Evolutionary conservation across 2,888 invertebrate genomes (phyloP), one percentile per base, ranked within the genome.

Genomic region (Amphipoea lucens): DNA sequence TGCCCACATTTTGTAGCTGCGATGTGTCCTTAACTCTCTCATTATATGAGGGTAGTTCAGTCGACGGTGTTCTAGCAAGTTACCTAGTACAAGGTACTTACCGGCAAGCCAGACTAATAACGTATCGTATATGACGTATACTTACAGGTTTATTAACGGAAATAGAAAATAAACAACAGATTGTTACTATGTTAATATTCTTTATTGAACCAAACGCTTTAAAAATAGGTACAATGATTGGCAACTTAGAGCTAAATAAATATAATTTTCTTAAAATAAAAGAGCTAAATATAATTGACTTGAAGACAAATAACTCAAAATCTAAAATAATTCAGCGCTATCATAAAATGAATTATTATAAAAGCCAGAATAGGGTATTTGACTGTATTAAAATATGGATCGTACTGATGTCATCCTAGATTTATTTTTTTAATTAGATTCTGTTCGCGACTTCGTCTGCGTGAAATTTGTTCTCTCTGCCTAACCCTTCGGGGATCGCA

Each of bases 201-300:
- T 91, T 90, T 91, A 92, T 91, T 90, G 76, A 89, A 88, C 85
- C 63, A 90, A 90, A 84, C 86, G 85, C 89, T 80, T 85, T 76
- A 67, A 88, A 89, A 88, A 83, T 87, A 86, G 89, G 45, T 82
- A 89, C 89, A 90, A 80, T 91, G 85, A 90, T 90, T 90, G 79
- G 83, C 83, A 90, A 90, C 91, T 90, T 90, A 91, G 54, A 82
- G 29, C 74, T 90, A 90, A 89, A 88, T 87, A 90, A 90, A 88
- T 89, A 86, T 68, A 67, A 83, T 69, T 66, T 68, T 75, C 84
- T 75, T 81, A 82, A 85, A 84, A 87, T 70, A 81, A 78, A 87
- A 79, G 6, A 54, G 67, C 48, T 84, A 70, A 78, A 75, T 71
- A 69, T 76, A 81, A 76, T 76, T 83, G 80, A 83, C 83, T 84